Conservation (phyloP, 2,113 vertebrate species). For the Malurus alboscapulatus region DNA sequence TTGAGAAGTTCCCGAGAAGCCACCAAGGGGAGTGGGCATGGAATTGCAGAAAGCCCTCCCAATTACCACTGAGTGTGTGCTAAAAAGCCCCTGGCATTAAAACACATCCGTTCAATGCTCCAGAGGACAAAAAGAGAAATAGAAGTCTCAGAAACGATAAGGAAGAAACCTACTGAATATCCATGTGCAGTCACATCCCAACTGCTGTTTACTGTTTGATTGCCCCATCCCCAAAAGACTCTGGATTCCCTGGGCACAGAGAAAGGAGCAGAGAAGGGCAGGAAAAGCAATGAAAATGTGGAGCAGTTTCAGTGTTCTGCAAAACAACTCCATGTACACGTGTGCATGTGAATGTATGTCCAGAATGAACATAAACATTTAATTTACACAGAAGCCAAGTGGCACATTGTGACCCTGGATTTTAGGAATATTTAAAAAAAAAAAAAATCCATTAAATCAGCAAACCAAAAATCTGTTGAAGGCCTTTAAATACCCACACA, state of each 20-base stretch:
- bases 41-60: neutral
- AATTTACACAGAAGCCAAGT: neutral
- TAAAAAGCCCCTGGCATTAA: neutral
- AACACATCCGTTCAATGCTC: neutral
- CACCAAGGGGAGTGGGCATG: too few species aligned
- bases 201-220: neutral
- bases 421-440: neutral
- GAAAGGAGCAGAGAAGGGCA: neutral
- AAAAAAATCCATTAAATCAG: neutral
- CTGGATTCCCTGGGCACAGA: neutral
- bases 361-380: neutral
- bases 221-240: neutral
- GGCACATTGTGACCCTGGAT: neutral
- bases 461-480: neutral
- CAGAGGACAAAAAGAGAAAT: neutral
- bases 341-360: accelerated
- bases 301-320: neutral
- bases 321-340: neutral
- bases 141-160: neutral
- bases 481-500: neutral
- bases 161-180: neutral
- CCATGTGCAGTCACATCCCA: neutral
- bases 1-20: neutral
- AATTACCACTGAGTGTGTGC: neutral
- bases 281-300: neutral